phyloP scores from a whole-genome alignment of 2,113 vertebrate genomes.

The Clupea harengus region DNA sequence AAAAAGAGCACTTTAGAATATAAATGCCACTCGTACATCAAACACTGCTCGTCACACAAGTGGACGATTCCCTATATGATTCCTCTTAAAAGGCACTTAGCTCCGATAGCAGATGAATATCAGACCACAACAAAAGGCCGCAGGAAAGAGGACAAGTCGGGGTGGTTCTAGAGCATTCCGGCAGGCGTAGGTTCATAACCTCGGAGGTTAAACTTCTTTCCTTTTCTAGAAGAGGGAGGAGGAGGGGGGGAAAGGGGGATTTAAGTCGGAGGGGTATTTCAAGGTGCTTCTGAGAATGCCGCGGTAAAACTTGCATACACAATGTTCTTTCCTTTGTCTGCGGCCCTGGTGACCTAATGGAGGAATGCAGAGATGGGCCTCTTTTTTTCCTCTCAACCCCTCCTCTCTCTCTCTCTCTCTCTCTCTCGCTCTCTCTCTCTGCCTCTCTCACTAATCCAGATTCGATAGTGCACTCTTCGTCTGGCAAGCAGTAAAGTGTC shows the following conservation, averaged over 20 bases:
- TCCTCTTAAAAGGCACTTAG: constrained; percentile 18
- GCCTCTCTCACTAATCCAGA: not conserved
- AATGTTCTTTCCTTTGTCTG: not conserved
- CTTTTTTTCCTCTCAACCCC: not conserved
- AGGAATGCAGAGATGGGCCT: not conserved
- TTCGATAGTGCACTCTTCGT: not conserved
- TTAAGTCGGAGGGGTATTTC: not conserved
- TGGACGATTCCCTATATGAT: not conserved
- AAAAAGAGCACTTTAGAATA: not conserved
- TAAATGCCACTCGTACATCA: constrained; percentile 10
- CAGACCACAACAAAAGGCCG: not conserved
- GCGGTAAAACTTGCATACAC: not conserved
- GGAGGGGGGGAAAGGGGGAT: not conserved
- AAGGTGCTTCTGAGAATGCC: not conserved
- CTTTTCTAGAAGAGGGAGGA: not conserved
- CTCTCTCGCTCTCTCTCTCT: no score
- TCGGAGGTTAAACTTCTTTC: not conserved
- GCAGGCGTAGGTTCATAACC: not conserved
- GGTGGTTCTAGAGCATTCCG: not conserved
- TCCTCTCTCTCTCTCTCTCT: not conserved
- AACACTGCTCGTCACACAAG: not conserved
- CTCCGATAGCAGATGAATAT: constrained; percentile 1
- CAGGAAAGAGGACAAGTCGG: not conserved
- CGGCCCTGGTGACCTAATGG: not conserved
- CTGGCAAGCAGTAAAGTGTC: not conserved